Evolutionary conservation across 2,888 invertebrate species (phyloP), one percentile per base, ranked within the genome.

Genomic region (Drosophila bunnanda): DNA sequence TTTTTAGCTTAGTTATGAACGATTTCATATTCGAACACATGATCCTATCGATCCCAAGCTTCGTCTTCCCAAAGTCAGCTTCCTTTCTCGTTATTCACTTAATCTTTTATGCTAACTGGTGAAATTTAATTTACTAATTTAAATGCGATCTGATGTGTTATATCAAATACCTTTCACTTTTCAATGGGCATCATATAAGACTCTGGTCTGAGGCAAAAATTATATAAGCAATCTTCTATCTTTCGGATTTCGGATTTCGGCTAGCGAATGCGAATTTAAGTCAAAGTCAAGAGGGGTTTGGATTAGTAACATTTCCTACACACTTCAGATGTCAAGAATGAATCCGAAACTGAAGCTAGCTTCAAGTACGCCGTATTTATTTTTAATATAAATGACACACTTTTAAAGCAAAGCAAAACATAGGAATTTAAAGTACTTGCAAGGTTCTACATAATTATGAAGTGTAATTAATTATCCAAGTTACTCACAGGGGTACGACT

Each of bases 81-180:
- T 25, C 25, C 25, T 25, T 25, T 25, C 25, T 2, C 4, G 2
- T 12, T 12, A 32, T 25, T 44, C n/a, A 28, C n/a, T 46, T 6
- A 10, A 48, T 8, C 17, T 32, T 32, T 3, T 3, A 6, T 15
- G 15, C 15, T 15, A 13, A 12, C 30, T 30, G 13, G 46, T 30
- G 46, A 48, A 48, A 48, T 48, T 48, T 12, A 5, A n/a, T 30
- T 12, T 2, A 12, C 28, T 28, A 13, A 30, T 48, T 20, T 30
- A 48, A 17, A 30, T 48, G 30, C 48, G 4, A 30, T 48, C 48
- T 30, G 30, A 48, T 22, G 7, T 12, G 13, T 5, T 39, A 5
- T 38, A 22, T 13, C 43, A 5, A 43, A 22, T 15, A 8, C 12
- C 15, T 50, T 50, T 50, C 50, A 32, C 50, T 50, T 50, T 50